Percentiles rank a stretch among this genome's conserved stretches.
Conservation (phyloP, 2,888 invertebrate species). For the Dione vanillae region DNA sequence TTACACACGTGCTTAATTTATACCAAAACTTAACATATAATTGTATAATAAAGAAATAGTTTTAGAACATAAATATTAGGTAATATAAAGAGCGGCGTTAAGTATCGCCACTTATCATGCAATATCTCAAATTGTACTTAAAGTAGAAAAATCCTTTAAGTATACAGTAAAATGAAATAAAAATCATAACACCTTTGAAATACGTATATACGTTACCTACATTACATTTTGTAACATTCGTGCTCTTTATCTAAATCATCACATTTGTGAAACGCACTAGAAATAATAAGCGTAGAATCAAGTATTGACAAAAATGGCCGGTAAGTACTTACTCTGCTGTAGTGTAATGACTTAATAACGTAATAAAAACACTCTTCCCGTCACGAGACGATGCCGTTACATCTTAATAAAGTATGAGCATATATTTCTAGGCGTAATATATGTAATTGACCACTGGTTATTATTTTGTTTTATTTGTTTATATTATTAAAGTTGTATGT, state of each 20-base stretch:
- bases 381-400: conserved; percentile 71
- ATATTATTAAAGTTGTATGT: background rate
- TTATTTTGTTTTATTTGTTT: background rate
- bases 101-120: too few relatives aligned
- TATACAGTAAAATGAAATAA: background rate
- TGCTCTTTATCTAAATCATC: conserved; percentile 15
- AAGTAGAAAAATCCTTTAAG: background rate
- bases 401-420: conserved; percentile 54
- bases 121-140: too few relatives aligned
- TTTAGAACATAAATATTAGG: too few relatives aligned
- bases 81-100: too few relatives aligned
- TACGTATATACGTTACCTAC: background rate
- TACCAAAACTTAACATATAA: too few relatives aligned
- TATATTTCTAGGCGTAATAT: conserved; percentile 7
- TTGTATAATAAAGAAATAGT: too few relatives aligned
- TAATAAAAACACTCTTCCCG: conserved; percentile 50
- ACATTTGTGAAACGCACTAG: conserved; percentile 19
- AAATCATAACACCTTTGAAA: background rate
- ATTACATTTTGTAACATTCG: conserved; percentile 18
- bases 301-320: conserved; percentile 47
- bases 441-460: background rate
- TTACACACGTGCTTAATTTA: too few relatives aligned
- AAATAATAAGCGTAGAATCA: conserved; percentile 36
- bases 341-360: conserved; percentile 50
- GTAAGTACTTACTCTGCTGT: conserved; percentile 30